Evolutionary conservation across 1,140 invertebrate genomes (phyloP).

Genomic region (Cotesia vestalis): DNA sequence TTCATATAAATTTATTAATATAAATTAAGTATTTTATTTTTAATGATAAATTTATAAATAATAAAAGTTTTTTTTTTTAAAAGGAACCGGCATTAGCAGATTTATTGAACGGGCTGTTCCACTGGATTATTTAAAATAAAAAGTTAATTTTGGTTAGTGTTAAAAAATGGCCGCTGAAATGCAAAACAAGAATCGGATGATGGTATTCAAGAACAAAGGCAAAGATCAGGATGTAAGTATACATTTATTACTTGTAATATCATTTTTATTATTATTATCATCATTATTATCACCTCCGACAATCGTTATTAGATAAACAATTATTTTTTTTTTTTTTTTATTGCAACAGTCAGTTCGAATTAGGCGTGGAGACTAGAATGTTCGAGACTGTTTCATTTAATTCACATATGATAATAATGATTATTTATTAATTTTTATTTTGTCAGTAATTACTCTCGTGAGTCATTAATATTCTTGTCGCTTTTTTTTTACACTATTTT

Average conservation of each 20-base stretch:
- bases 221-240: conserved; percentile 95
- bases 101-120: not conserved
- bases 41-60: not conserved
- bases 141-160: conserved; percentile 56
- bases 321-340: not conserved
- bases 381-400: not conserved
- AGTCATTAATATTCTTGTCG: too few species aligned
- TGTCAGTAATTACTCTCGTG: too few species aligned
- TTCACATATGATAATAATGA: too few species aligned
- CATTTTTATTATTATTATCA: conserved; percentile 8
- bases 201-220: conserved; percentile 96
- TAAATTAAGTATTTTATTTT: not conserved
- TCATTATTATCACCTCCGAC: not conserved
- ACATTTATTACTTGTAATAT: conserved; percentile 12
- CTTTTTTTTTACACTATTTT: too few species aligned
- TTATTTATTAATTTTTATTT: too few species aligned
- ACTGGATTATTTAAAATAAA: conserved; percentile 32
- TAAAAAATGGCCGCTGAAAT: conserved; percentile 81
- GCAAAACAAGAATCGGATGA: conserved; percentile 81
- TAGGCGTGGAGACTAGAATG: too few species aligned
- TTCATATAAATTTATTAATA: too few species aligned
- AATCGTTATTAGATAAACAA: not conserved
- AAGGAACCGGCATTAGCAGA: not conserved
- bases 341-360: not conserved
- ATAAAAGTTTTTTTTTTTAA: not conserved